Evolutionary conservation across 2,113 vertebrate genomes (phyloP).

Genomic region (Fukomys damarensis): DNA sequence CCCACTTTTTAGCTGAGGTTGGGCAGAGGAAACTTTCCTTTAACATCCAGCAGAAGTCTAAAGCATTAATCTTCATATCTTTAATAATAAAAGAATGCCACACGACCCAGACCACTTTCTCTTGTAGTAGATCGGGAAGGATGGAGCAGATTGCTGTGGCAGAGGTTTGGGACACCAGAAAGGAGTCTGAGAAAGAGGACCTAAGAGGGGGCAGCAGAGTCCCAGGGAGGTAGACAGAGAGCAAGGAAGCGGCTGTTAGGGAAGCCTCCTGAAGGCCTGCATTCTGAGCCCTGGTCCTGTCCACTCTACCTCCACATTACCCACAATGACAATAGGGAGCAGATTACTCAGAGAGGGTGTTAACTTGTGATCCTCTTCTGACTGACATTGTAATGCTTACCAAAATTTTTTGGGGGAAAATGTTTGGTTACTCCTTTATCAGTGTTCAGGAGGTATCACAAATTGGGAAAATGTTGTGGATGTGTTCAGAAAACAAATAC

Average conservation of each 20-base stretch:
- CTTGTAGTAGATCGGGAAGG: neutral
- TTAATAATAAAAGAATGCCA: neutral
- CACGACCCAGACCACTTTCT: neutral
- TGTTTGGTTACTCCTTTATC: neutral
- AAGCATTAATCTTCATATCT: neutral
- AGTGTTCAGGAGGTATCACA: neutral
- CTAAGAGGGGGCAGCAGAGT: neutral
- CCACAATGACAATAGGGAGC: neutral
- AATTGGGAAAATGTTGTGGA: neutral
- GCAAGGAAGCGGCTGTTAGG: neutral
- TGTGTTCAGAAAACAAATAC: neutral
- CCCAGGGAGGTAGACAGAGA: neutral
- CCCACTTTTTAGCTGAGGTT: neutral
- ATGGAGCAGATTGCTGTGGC: neutral
- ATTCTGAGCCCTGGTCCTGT: neutral
- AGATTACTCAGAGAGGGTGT: neutral
- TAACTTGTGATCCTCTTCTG: neutral
- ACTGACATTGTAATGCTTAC: neutral
- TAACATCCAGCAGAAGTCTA: neutral
- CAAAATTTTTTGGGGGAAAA: neutral
- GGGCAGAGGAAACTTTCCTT: neutral
- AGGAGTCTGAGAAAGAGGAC: neutral
- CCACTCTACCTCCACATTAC: neutral
- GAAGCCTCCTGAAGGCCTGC: neutral
- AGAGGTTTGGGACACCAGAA: neutral